phyloP scores from a whole-genome alignment of 1,140 invertebrate genomes.

The Hylaeus anthracinus region DNA sequence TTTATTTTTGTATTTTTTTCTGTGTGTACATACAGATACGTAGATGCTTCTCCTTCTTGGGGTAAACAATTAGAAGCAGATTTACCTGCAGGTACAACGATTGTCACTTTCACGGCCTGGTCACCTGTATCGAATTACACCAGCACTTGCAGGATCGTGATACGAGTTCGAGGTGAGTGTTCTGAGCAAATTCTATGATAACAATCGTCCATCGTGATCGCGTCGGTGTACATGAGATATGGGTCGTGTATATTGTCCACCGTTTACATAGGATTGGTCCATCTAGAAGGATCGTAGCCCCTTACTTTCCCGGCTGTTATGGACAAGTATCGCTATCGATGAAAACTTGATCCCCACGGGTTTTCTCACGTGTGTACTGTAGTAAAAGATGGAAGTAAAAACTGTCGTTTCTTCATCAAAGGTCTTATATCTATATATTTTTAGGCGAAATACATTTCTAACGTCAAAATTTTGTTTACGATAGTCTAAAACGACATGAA shows the following conservation, averaged over 20 bases:
- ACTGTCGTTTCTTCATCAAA: too few species aligned
- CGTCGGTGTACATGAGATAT: neutral
- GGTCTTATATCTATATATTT: too few species aligned
- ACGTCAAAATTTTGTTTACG: too few species aligned
- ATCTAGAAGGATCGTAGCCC: too few species aligned
- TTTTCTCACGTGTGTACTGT: too few species aligned
- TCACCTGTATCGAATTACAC: slow-evolving; percentile 82
- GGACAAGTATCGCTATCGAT: too few species aligned
- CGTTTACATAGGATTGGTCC: too few species aligned
- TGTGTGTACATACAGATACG: slow-evolving; percentile 78
- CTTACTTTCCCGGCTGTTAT: too few species aligned
- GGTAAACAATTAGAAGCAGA: slow-evolving; percentile 84
- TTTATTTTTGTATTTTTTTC: slow-evolving; percentile 35
- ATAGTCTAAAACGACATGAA: too few species aligned
- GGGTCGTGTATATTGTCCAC: neutral
- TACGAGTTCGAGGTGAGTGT: slow-evolving; percentile 83
- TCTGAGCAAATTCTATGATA: neutral
- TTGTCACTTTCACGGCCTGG: slow-evolving; percentile 83
- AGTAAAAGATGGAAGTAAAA: too few species aligned
- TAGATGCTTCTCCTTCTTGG: slow-evolving; percentile 84
- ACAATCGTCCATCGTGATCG: neutral
- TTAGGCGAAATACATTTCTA: too few species aligned
- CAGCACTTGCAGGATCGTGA: slow-evolving; percentile 83
- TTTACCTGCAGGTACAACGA: slow-evolving; percentile 82
- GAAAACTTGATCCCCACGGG: too few species aligned